Evolutionary conservation across 2,113 vertebrate genomes (phyloP).

Genomic region (Oplegnathus fasciatus): DNA sequence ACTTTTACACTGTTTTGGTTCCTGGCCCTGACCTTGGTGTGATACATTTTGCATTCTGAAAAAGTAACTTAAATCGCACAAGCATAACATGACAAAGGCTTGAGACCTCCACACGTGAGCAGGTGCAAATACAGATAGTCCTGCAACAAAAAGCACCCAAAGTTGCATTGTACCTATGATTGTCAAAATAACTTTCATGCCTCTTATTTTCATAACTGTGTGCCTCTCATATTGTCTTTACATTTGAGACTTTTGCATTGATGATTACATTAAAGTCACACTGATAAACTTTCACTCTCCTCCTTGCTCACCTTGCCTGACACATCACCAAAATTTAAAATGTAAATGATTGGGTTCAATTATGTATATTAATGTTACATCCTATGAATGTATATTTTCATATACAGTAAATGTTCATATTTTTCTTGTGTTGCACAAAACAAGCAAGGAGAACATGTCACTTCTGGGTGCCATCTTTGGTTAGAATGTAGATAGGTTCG

Average conservation of each 20-base stretch:
- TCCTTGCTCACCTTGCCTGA: background rate
- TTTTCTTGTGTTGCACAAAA: background rate
- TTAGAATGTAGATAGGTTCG: background rate
- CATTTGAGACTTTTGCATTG: background rate
- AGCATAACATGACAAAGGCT: background rate
- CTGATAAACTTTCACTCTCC: too few species aligned
- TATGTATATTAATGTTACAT: background rate
- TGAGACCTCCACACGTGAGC: background rate
- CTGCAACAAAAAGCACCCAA: background rate
- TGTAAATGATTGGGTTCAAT: background rate
- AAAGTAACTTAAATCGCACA: background rate
- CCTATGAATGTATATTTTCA: background rate
- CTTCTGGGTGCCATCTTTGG: background rate
- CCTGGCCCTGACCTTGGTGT: background rate
- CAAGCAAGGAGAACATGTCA: background rate
- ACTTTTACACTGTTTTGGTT: background rate
- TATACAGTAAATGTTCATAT: background rate
- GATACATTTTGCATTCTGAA: background rate
- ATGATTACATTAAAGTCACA: background rate
- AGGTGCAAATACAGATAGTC: background rate
- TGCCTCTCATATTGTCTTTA: background rate
- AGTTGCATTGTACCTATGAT: background rate
- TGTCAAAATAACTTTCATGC: background rate
- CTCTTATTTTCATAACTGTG: background rate
- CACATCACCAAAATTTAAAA: background rate